These are phyloP conservation scores for Bombus difficillimus DNA, from an alignment of 1,140 invertebrate species.

Conservation along the genomic window DNA sequence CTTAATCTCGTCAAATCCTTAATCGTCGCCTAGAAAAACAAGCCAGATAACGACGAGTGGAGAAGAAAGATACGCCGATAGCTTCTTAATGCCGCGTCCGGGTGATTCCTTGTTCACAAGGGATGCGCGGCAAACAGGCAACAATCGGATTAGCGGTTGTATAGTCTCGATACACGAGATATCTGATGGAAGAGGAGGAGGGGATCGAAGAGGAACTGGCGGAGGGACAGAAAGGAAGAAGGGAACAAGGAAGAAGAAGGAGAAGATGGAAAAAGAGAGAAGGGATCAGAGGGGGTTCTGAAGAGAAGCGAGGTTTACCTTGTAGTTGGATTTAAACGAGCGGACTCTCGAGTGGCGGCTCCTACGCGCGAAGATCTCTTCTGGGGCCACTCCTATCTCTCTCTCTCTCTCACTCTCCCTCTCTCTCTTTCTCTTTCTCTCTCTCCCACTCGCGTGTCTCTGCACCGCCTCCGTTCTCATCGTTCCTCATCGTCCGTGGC, in stretches of 20 bases:
- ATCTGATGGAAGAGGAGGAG: background rate
- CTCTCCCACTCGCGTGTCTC: background rate
- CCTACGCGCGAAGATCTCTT: slow-evolving; percentile 48
- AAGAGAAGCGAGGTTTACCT: slow-evolving; percentile 49
- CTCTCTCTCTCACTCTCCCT: background rate
- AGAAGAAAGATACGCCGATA: slow-evolving; percentile 14
- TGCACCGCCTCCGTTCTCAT: background rate
- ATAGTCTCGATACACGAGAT: slow-evolving; percentile 21
- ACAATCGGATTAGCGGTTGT: slow-evolving; percentile 44
- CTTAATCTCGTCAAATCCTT: background rate
- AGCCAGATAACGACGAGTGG: background rate
- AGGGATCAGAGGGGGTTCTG: background rate
- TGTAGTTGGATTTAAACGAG: slow-evolving; percentile 50
- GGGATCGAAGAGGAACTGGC: background rate
- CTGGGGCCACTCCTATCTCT: slow-evolving; percentile 29
- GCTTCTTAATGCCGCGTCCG: background rate
- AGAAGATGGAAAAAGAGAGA: background rate
- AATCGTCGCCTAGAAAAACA: background rate
- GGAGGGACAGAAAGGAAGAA: background rate
- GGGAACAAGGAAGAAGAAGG: background rate
- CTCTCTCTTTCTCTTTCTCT: background rate
- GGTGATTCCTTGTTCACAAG: slow-evolving; percentile 7
- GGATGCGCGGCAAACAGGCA: slow-evolving; percentile 27
- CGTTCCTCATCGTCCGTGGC: background rate
- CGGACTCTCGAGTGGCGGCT: slow-evolving; percentile 46